A percentile compares a stretch with the other conserved stretches of the same genome.
These are phyloP conservation scores for Folsomia candida DNA, from an alignment of 2,888 invertebrate genomes.

Conservation along the genomic window DNA sequence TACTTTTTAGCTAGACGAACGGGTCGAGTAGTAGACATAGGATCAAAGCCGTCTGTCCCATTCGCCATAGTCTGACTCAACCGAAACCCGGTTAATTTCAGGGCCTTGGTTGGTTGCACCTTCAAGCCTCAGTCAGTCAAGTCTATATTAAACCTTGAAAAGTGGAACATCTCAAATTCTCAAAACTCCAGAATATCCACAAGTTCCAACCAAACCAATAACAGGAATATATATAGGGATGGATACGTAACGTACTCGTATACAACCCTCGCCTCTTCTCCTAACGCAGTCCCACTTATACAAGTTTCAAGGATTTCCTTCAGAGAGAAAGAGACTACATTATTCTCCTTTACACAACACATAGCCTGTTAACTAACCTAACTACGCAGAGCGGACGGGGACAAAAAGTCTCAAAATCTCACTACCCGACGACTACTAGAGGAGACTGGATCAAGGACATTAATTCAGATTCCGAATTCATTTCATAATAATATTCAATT, in stretches of 20 bases:
- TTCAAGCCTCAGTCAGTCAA: not conserved
- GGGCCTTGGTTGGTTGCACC: not conserved
- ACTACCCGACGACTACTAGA: too few species aligned
- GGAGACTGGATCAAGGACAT: not conserved
- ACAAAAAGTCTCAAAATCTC: not conserved
- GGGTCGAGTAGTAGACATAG: not conserved
- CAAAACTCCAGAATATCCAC: not conserved
- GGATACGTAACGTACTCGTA: too few species aligned
- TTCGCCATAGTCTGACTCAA: not conserved
- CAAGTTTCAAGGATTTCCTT: slow-evolving; percentile 4
- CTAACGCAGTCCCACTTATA: not conserved
- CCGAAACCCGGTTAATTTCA: slow-evolving; percentile 18
- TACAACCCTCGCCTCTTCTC: too few species aligned
- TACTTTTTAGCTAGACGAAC: too few species aligned
- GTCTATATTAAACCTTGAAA: slow-evolving; percentile 3
- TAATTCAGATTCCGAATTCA: too few species aligned
- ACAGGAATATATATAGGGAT: not conserved
- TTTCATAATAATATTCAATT: too few species aligned
- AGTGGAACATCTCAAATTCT: not conserved
- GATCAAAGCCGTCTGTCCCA: not conserved
- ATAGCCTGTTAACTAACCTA: not conserved
- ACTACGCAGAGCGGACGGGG: too few species aligned
- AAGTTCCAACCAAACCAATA: not conserved
- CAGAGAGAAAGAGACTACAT: not conserved
- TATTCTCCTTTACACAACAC: not conserved